Evolutionary conservation across 1,140 invertebrate species (phyloP).

Genomic region (Globodera rostochiensis): DNA sequence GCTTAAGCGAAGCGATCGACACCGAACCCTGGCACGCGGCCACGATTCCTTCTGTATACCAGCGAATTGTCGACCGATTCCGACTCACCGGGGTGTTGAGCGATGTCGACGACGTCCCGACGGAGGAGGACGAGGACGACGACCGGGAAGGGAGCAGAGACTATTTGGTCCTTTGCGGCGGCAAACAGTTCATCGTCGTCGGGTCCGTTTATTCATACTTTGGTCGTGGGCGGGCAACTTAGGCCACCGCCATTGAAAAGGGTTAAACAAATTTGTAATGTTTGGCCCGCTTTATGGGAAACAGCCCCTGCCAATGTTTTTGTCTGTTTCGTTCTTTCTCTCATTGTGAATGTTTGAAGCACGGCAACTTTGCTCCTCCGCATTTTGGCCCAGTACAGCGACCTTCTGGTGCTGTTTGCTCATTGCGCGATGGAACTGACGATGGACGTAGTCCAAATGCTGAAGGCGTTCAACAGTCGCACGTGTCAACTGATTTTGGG

Average conservation of each 20-base stretch:
- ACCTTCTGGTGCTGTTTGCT: slow-evolving; percentile 74
- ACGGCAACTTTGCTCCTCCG: slow-evolving; percentile 77
- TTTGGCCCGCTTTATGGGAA: too few relatives aligned
- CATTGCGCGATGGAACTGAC: slow-evolving; percentile 75
- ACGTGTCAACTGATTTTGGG: slow-evolving; percentile 91
- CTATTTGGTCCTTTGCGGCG: slow-evolving; percentile 38
- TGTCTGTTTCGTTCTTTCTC: neutral
- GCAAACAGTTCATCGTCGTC: slow-evolving; percentile 73
- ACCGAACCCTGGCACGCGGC: slow-evolving; percentile 89
- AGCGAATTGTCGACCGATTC: slow-evolving; percentile 79
- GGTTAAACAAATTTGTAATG: too few relatives aligned
- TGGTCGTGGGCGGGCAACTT: too few relatives aligned
- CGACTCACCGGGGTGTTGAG: slow-evolving; percentile 67
- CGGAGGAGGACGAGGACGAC: slow-evolving; percentile 15
- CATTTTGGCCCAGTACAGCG: slow-evolving; percentile 86
- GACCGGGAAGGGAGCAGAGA: neutral
- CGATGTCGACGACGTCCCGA: slow-evolving; percentile 2
- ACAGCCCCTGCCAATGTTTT: neutral
- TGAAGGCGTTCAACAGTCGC: slow-evolving; percentile 84
- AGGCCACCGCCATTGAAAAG: too few relatives aligned
- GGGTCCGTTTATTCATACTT: slow-evolving; percentile 69
- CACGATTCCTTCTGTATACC: slow-evolving; percentile 84
- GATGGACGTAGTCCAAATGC: slow-evolving; percentile 81
- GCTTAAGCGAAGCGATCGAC: slow-evolving; percentile 74
- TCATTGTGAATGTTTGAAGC: slow-evolving; percentile 63